Base-by-base conservation (phyloP, 2,113 vertebrate species). In the Pseudorhombus dupliciocellatus region DNA sequence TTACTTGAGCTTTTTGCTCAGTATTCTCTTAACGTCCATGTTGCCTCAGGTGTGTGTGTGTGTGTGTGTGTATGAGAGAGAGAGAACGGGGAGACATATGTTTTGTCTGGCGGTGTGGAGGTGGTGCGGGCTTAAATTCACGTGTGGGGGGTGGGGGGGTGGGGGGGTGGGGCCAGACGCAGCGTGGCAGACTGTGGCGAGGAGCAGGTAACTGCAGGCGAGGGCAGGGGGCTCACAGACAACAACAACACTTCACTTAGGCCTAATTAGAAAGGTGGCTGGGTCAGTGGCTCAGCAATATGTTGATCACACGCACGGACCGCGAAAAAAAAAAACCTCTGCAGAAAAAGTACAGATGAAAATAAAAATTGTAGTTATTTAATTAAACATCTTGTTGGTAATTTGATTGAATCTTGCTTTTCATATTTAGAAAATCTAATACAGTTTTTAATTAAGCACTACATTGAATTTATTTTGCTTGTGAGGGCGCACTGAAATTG, bases 211-310 rank as follows among this genome's bases (percentile, higher is more conserved):
- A 81, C 88, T 87, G 83, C 82, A 84, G 90, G 88, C 75, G 53
- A 75, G 80, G 85, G 79, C 66, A 50, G 65, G 46, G 68, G 69
- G 48, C 75, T 85, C 73, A 72, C 71, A 92, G 77, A 88, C 87
- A 92, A 91, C 81, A 91, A 88, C 87, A 87, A 56, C 81, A 77
- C 77, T 80, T 87, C 75, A 85, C 70, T 68, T 70, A 75, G 61
- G 73, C 71, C 85, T 87, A 84, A 87, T 85, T 83, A 84, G 62
- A 61, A 25, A 74, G 79, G 70, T 62, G 44, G 3, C 24, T 4
- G 31, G 70, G 75, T 84, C 67, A 64, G 30, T 58, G 20, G 48
- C 37, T 70, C 55, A 64, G 63, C 83, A 86, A 77, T 86, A 81
- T 84, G 86, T 34, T 85, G 72, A 66, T 52, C 75, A 73, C 51